Evolutionary conservation across 2,797 vertebrate genomes (phyloP).

Genomic region (Amphiprion clarkii): DNA sequence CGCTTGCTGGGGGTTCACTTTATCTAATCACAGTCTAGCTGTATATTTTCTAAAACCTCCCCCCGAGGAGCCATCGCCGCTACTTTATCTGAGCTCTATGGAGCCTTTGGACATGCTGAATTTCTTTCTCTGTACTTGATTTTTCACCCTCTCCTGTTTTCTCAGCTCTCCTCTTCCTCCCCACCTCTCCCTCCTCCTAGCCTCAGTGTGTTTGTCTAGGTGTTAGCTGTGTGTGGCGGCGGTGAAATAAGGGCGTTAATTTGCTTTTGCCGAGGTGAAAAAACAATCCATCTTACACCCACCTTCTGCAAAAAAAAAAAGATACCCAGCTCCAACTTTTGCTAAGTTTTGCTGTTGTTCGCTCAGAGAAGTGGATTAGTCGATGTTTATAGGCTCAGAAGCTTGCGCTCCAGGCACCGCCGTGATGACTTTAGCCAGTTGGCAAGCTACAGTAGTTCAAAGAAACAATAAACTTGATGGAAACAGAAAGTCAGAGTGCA

Average conservation of each 20-base stretch:
- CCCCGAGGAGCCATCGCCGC: conserved; percentile 21
- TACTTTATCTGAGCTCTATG: conserved; percentile 39
- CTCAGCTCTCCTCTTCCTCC: background rate
- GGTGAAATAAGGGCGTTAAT: conserved; percentile 63
- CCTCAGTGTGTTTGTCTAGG: conserved; percentile 31
- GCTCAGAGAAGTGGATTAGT: conserved; percentile 71
- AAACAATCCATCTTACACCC: conserved; percentile 52
- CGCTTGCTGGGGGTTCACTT: conserved; percentile 20
- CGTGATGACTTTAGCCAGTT: conserved; percentile 62
- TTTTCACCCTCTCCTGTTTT: background rate
- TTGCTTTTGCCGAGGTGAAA: conserved; percentile 69
- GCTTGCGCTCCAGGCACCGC: conserved; percentile 48
- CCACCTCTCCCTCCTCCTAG: background rate
- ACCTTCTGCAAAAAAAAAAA: background rate
- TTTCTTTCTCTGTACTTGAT: conserved; percentile 24
- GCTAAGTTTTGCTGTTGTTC: conserved; percentile 27
- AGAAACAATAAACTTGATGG: conserved; percentile 63
- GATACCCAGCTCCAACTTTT: conserved; percentile 32
- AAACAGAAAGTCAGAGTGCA: conserved; percentile 31
- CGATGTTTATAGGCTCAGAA: conserved; percentile 65
- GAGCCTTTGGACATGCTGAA: conserved; percentile 39
- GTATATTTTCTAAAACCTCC: conserved; percentile 35
- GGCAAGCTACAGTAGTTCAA: conserved; percentile 36
- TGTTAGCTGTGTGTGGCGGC: conserved; percentile 30
- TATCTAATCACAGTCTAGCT: conserved; percentile 37